Conservation (phyloP, 2,113 vertebrate species). For the Proteles cristata region DNA sequence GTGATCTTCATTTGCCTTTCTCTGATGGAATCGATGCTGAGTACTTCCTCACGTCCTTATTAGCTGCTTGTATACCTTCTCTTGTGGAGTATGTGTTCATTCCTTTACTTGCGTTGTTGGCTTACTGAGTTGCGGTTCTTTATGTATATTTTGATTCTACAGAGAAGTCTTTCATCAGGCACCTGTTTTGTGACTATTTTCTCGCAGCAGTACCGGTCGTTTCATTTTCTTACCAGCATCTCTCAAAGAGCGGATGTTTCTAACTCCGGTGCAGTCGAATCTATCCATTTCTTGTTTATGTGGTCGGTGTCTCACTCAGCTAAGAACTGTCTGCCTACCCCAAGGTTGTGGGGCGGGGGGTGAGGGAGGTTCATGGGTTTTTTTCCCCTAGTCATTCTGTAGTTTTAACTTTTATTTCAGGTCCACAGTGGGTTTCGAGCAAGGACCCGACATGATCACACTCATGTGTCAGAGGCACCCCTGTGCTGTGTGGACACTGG, state of each 20-base stretch:
- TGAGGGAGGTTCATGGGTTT: too few species aligned
- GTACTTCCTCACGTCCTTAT: not conserved
- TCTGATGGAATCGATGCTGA: not conserved
- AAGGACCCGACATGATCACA: not conserved
- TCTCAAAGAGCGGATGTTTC: not conserved
- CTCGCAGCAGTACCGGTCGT: not conserved
- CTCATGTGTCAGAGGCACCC: rapidly evolving
- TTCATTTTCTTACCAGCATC: not conserved
- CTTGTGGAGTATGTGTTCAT: not conserved
- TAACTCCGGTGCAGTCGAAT: not conserved
- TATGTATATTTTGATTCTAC: not conserved
- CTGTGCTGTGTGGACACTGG: not conserved
- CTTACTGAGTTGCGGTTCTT: not conserved
- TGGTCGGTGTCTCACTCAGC: not conserved
- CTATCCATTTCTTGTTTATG: not conserved
- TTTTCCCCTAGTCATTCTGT: not conserved
- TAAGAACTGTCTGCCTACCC: not conserved
- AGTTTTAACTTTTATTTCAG: not conserved
- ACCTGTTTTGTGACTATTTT: not conserved
- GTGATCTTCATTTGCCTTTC: not conserved
- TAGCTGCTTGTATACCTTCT: not conserved
- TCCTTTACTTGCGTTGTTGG: not conserved
- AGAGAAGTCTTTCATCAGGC: not conserved
- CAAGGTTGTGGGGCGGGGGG: not conserved
- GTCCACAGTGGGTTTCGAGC: not conserved